phyloP scores from a whole-genome alignment of 2,113 vertebrate species.

The Panthera uncia region DNA sequence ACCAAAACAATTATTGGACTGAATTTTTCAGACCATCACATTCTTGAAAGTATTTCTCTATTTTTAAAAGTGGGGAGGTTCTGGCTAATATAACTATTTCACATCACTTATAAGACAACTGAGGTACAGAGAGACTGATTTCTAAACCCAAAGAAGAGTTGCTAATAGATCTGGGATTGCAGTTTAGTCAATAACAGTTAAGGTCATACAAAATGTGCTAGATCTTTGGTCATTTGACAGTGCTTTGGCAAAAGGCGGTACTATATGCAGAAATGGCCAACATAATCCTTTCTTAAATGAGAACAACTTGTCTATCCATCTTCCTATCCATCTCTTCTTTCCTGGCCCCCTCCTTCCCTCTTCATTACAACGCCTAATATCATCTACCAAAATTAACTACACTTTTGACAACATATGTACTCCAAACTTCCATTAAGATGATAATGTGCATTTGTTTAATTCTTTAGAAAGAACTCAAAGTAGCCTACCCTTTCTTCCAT shows the following conservation, averaged over 20 bases:
- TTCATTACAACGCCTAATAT: background rate
- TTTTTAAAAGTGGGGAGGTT: background rate
- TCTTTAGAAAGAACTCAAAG: conserved; percentile 30
- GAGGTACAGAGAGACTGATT: background rate
- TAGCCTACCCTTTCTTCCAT: background rate
- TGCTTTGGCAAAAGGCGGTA: background rate
- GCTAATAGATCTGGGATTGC: background rate
- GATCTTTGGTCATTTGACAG: background rate
- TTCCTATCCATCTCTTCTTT: background rate
- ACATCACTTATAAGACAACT: background rate
- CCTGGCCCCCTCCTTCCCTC: background rate
- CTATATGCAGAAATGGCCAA: background rate
- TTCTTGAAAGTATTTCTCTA: background rate
- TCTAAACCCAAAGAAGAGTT: background rate
- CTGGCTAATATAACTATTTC: background rate
- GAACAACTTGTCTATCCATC: background rate
- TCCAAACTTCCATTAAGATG: background rate
- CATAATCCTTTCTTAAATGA: background rate
- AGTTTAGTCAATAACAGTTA: background rate
- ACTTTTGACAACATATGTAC: conserved; percentile 24
- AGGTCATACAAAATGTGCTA: background rate
- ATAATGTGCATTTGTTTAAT: background rate
- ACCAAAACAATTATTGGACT: background rate
- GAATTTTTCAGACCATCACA: background rate
- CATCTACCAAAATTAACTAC: background rate